Evolutionary conservation across 2,888 invertebrate genomes (phyloP).

Genomic region (Aphrophora alni): DNA sequence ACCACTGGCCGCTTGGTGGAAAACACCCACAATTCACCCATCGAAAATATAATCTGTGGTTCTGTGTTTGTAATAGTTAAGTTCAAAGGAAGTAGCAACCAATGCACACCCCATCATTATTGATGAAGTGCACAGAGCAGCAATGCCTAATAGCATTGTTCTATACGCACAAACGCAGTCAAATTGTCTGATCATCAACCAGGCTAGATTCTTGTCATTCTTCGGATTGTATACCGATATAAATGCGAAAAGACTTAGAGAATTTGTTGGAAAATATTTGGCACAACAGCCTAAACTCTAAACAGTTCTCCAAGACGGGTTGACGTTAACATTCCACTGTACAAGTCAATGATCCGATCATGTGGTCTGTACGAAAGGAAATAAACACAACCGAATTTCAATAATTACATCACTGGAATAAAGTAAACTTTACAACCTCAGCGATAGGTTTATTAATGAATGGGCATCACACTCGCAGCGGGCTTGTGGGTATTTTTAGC

Average conservation of each 20-base stretch:
- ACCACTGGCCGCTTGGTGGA: too few species aligned
- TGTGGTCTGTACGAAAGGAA: too few species aligned
- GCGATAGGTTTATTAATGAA: background rate
- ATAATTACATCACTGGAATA: background rate
- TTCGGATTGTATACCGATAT: background rate
- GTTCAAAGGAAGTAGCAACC: too few species aligned
- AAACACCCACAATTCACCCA: too few species aligned
- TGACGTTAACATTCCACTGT: background rate
- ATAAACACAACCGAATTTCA: background rate
- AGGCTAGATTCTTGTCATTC: background rate
- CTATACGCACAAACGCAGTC: too few species aligned
- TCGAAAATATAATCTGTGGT: too few species aligned
- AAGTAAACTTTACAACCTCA: background rate
- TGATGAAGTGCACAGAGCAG: too few species aligned
- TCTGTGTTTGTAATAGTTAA: too few species aligned
- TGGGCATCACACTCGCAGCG: background rate
- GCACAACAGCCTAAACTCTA: background rate
- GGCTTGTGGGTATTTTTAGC: background rate
- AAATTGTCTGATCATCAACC: too few species aligned
- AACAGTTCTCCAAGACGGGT: too few species aligned
- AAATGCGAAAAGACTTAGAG: background rate
- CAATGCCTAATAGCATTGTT: too few species aligned
- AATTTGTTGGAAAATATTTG: background rate
- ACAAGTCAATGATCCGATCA: background rate
- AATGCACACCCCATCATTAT: too few species aligned